These are phyloP conservation scores for Tillus elongatus DNA, from an alignment of 2,888 invertebrate species.

Conservation along the genomic window DNA sequence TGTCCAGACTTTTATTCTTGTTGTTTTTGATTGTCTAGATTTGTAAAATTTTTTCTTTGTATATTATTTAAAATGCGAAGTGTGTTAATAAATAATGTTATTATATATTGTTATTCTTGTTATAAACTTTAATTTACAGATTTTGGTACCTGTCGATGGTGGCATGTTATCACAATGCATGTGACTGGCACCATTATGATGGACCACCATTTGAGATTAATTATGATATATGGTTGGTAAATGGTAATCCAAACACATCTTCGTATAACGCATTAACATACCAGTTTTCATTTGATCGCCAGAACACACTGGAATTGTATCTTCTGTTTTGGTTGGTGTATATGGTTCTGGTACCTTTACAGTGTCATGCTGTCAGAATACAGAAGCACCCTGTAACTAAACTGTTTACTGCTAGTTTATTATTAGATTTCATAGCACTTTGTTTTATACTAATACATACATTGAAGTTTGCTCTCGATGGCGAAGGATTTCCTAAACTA, in stretches of 20 bases:
- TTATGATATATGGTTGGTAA: slow-evolving; percentile 94
- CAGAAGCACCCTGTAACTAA: slow-evolving; percentile 89
- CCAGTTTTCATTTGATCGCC: slow-evolving; percentile 94
- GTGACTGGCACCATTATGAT: slow-evolving; percentile 75
- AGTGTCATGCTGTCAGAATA: slow-evolving; percentile 79
- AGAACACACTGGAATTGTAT: slow-evolving; percentile 86
- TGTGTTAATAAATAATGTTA: too few relatives aligned
- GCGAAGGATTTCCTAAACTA: slow-evolving; percentile 73
- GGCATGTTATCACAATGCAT: slow-evolving; percentile 79
- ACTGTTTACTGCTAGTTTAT: slow-evolving; percentile 78
- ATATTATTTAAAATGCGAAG: too few relatives aligned
- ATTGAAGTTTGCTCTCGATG: slow-evolving; percentile 83
- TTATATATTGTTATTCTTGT: too few relatives aligned
- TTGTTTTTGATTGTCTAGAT: too few relatives aligned
- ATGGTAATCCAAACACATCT: slow-evolving; percentile 86
- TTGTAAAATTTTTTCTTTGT: too few relatives aligned
- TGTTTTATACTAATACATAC: slow-evolving; percentile 82
- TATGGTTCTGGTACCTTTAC: slow-evolving; percentile 72
- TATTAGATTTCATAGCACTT: slow-evolving; percentile 77
- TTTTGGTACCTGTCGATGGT: slow-evolving; percentile 96
- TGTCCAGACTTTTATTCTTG: too few relatives aligned
- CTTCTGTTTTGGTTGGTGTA: slow-evolving; percentile 80
- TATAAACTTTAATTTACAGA: too few relatives aligned
- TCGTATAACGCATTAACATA: slow-evolving; percentile 82
- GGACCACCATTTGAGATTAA: slow-evolving; percentile 47